Percentiles rank a stretch among this genome's conserved stretches.
phyloP scores from a whole-genome alignment of 2,113 vertebrate species.

The Macheiramphus alcinus region DNA sequence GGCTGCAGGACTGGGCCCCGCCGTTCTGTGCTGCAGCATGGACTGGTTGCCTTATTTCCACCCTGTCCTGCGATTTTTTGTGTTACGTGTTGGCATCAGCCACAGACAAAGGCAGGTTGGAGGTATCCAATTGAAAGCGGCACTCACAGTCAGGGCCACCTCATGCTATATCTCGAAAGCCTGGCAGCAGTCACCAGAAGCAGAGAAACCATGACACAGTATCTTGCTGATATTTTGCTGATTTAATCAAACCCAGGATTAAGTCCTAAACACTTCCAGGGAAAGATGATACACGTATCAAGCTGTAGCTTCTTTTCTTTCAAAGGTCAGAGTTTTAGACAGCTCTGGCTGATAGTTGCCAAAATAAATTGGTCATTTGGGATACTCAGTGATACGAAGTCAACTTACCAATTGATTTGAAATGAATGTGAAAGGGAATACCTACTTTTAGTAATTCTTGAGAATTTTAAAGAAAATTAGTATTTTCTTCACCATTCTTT shows the following conservation, averaged over 20 bases:
- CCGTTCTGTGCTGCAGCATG: not conserved
- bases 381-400: not conserved
- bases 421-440: not conserved
- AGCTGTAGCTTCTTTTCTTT: not conserved
- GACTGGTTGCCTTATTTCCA: not conserved
- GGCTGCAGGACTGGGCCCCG: not conserved
- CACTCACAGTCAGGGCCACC: too few species aligned
- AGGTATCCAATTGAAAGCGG: not conserved
- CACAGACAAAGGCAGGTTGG: not conserved
- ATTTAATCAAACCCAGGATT: not conserved
- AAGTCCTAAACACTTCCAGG: not conserved
- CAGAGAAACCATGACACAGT: not conserved
- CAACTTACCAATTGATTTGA: not conserved
- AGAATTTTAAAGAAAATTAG: not conserved
- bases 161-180: rapidly evolving
- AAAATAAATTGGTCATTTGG: not conserved
- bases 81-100: not conserved
- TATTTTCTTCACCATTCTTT: not conserved
- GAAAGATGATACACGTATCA: not conserved
- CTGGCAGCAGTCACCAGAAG: not conserved
- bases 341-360: not conserved
- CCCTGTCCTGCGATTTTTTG: not conserved
- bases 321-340: not conserved
- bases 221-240: not conserved
- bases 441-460: not conserved